Base-by-base conservation (phyloP, 2,797 vertebrate species). In the Periophthalmus magnuspinnatus region DNA sequence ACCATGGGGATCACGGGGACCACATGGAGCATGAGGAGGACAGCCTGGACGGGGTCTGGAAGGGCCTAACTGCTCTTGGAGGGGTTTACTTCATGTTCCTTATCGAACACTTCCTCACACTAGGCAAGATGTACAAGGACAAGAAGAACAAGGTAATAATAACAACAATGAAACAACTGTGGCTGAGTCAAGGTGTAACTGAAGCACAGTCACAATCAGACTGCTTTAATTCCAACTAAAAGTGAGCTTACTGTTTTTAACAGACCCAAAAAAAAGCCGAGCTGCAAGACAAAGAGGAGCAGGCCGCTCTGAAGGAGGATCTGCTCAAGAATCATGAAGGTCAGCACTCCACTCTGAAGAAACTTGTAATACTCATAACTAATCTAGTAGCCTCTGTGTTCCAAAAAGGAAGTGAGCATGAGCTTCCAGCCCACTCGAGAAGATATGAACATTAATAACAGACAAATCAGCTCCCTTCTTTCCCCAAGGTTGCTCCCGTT, bases 61-160 rank as follows among this genome's bases (percentile, higher is more conserved):
- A 97, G 34, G 97, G 97, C 9, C 91, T 99, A 72, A 96, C 97
- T 0, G 96, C 95, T 0, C 91, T 99, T 72, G 90, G 94, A 0
- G 97, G 97, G 11, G 93, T 99, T n/a, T 99, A 99, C 90, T 85
- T 99, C 86, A 99, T 99, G 97, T 99, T 99, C 77, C 95, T 99
- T 36, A 97, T 96, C 58, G 97, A 99, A 72, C 97, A 99, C 84
- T 95, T 97, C 78, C 94, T 99, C 72, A 99, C 96, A 3, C 94
- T 99, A 78, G 97, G 96, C 60, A 99, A 99, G 64, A 97, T 99
- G 88, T 98, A 97, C 91, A 99, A 99, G 86, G 97, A 97, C 85
- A 98, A 97, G 90, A 99, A 97, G 57, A 95, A 98, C 81, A 99
- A 97, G 96, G 97, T 98, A 45, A 63, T 21, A 5, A 21, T 10